Conservation (phyloP, 92 coral and sea anemone genomes). For the Micromussa lordhowensis region DNA sequence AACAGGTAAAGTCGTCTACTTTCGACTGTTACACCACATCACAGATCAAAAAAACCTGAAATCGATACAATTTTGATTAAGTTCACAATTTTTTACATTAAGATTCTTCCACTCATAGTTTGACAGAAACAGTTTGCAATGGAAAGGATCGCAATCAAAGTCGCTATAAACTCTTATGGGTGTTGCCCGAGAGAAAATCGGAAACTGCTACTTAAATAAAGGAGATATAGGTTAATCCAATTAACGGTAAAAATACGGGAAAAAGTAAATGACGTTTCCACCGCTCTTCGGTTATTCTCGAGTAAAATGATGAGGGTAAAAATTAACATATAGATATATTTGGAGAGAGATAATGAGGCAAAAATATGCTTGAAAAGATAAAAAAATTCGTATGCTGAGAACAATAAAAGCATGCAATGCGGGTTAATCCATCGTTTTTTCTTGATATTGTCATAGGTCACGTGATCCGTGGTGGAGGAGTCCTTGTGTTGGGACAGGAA, state of each 20-base stretch:
- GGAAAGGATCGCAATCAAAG: neutral
- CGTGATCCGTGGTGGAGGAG: slow-evolving; percentile 23
- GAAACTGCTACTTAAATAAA: neutral
- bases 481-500: slow-evolving; percentile 35
- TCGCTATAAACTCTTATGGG: neutral
- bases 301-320: no score
- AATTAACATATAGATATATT: no score
- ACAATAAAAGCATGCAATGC: no score
- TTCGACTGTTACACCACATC: neutral
- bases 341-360: no score
- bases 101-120: no score
- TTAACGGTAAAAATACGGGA: no score
- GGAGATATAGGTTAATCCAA: neutral
- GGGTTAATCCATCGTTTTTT: neutral
- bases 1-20: neutral
- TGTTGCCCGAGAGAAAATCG: neutral
- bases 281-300: no score
- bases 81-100: no score
- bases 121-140: neutral
- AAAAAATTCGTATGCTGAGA: no score
- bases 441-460: neutral
- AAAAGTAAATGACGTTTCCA: no score
- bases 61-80: neutral
- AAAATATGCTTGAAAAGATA: no score
- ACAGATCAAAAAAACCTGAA: neutral